Evolutionary conservation across 2,888 invertebrate genomes (phyloP), one percentile per base, ranked within the genome.

Genomic region (Trachelus iudaicus): DNA sequence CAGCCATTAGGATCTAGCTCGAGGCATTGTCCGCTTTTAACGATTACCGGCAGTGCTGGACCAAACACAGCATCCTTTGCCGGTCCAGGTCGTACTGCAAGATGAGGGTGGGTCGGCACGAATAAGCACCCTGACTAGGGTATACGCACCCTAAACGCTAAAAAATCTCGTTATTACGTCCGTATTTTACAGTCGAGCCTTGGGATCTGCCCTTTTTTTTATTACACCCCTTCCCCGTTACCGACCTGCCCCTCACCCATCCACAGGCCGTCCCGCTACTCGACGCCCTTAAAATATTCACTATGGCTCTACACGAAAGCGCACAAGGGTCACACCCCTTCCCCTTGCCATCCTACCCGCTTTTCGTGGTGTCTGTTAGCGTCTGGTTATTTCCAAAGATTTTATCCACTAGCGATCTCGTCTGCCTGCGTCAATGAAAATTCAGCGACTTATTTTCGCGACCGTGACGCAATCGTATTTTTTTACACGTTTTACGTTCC

Each of bases 121-220:
- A 71, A 31, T 9, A 34, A 13, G 31, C 71, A 34, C 9, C 23
- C 23, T 33, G 71, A 34, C 33, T 23, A 15, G 71, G 31, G 34
- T 34, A 15, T 11, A 23, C 31, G 34, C 31, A 71, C 71, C 31
- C 71, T 34, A 12, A 71, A 71, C 71, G 31, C 34, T 71, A 71
- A 71, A 71, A 71, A 71, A 71, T 71, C 71, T 71, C 71, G 71
- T 71, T 71, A 71, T 71, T 71, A 31, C 71, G 23, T 4, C 31
- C 71, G 71, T 71, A 71, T 71, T 71, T 71, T 71, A 71, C 71
- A 71, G 71, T 71, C 71, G 71, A 71, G 71, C 71, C 71, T 33
- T 34, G 31, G 33, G 71, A 71, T 12, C 31, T 71, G 71, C 71
- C 12, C 35, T 35, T 35, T 35, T 35, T 71, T 71, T 31, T 71